Percentiles rank a stretch among this genome's conserved stretches.
Conservation (phyloP, 2,797 vertebrate species). For the Heliangelus exortis region DNA sequence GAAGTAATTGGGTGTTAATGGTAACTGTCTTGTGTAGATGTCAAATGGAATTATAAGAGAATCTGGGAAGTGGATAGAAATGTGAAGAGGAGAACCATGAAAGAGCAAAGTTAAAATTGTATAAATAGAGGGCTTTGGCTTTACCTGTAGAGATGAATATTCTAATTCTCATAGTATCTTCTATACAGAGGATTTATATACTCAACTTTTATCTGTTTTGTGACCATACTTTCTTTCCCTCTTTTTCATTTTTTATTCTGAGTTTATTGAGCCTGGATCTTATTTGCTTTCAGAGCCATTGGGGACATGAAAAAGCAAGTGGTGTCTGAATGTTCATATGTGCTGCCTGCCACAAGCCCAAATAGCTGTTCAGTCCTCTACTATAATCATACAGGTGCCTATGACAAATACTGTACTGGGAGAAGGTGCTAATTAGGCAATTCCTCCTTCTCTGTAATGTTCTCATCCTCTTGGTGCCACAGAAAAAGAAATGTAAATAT, state of each 20-base stretch:
- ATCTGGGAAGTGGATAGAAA: neutral
- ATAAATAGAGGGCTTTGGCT: neutral
- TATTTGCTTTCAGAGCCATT: neutral
- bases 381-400: neutral
- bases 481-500: neutral
- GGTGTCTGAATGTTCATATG: neutral
- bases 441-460: neutral
- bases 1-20: neutral
- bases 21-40: neutral
- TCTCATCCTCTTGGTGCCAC: neutral
- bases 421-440: neutral
- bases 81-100: neutral
- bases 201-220: neutral
- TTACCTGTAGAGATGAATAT: neutral
- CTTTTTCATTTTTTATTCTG: neutral
- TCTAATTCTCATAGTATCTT: neutral
- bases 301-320: neutral
- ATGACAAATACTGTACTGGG: neutral
- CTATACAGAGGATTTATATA: neutral
- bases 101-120: neutral
- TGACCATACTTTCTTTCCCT: neutral
- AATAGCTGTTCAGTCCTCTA: neutral
- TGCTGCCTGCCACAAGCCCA: neutral
- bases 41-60: neutral
- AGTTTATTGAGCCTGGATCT: neutral